phyloP scores from a whole-genome alignment of 2,888 invertebrate species.

The Tinea trinotella region DNA sequence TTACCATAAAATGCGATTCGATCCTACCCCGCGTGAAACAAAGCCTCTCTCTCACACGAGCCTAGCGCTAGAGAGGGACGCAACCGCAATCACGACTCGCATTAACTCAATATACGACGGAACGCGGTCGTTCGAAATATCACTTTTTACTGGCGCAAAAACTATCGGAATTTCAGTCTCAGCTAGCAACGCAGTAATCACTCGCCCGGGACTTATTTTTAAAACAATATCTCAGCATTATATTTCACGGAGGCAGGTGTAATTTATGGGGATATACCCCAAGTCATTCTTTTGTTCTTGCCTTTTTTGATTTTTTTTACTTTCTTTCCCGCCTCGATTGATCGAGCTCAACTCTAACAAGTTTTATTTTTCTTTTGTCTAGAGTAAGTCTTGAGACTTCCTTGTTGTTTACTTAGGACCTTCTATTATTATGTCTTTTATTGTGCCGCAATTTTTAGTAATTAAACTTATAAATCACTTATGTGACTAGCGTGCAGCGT shows the following conservation, averaged over 20 bases:
- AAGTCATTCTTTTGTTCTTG: conserved; percentile 35
- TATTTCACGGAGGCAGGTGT: conserved; percentile 63
- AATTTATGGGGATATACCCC: conserved; percentile 47
- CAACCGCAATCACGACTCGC: conserved; percentile 61
- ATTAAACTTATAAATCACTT: too few relatives aligned
- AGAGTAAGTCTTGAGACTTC: conserved; percentile 49
- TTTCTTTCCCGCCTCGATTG: conserved; percentile 42
- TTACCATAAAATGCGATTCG: conserved; percentile 69
- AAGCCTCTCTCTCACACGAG: conserved; percentile 41
- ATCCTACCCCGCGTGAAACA: conserved; percentile 58
- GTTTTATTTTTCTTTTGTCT: conserved; percentile 67
- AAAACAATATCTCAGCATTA: conserved; percentile 63
- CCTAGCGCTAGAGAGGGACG: conserved; percentile 37
- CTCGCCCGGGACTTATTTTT: conserved; percentile 55
- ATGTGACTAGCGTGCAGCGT: background rate
- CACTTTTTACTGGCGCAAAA: conserved; percentile 68
- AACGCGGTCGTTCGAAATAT: conserved; percentile 64
- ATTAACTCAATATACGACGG: conserved; percentile 67
- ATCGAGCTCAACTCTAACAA: conserved; percentile 37
- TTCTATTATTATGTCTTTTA: conserved; percentile 50
- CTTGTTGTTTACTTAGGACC: conserved; percentile 54
- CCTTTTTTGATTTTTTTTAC: conserved; percentile 48
- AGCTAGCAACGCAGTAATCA: conserved; percentile 60
- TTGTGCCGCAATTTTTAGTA: conserved; percentile 23
- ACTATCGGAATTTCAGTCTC: conserved; percentile 66